Percentiles rank a stretch among this genome's conserved stretches.
phyloP scores from a whole-genome alignment of 2,113 vertebrate species.

The Otocyon megalotis region DNA sequence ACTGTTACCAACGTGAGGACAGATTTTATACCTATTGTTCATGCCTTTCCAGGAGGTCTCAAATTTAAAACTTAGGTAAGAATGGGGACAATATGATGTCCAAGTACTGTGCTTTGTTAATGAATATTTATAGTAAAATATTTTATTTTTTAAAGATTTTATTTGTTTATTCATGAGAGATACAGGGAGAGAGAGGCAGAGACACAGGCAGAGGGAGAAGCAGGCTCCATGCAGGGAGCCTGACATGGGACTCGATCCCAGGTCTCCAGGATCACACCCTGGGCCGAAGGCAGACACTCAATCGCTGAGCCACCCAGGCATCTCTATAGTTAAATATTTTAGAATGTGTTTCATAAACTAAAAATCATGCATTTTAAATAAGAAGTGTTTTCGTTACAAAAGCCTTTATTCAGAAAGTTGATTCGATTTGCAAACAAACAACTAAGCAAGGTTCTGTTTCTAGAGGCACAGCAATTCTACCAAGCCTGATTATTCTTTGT shows the following conservation, averaged over 20 bases:
- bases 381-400: conserved; percentile 18
- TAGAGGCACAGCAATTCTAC: not conserved
- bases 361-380: conserved; percentile 45
- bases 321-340: conserved; percentile 8
- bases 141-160: not conserved
- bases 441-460: not conserved
- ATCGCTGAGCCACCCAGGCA: no score
- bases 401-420: not conserved
- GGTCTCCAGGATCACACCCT: no score
- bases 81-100: not conserved
- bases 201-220: no score
- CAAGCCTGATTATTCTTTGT: not conserved
- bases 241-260: no score
- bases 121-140: not conserved
- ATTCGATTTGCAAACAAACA: not conserved
- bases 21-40: not conserved
- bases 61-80: not conserved
- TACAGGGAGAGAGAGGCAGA: no score
- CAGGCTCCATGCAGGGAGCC: no score
- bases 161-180: no score
- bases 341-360: conserved; percentile 16
- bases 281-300: no score
- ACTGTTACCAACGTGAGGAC: not conserved
- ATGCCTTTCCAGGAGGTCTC: not conserved
- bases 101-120: not conserved